Conservation (phyloP, 2,113 vertebrate genomes). For the Atlantisia rogersi region DNA sequence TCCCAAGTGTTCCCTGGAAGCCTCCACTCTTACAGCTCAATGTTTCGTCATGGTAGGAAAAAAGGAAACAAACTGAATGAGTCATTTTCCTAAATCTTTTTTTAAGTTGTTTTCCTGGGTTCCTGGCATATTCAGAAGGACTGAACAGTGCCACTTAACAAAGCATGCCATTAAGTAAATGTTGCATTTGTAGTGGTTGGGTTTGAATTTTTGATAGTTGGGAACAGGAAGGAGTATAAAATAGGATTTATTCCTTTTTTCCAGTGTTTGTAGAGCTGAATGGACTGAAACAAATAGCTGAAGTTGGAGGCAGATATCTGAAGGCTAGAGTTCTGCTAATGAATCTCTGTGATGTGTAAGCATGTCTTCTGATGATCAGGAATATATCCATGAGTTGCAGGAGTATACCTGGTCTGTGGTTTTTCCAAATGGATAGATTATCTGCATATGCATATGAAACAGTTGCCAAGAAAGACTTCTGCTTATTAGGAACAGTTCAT, state of each 20-base stretch:
- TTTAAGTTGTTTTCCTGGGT: not conserved
- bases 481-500: not conserved
- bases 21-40: not conserved
- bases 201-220: not conserved
- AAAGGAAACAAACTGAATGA: constrained; percentile 15
- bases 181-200: not conserved
- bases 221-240: not conserved
- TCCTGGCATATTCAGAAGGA: not conserved
- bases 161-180: not conserved
- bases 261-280: constrained; percentile 33
- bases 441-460: constrained; percentile 12
- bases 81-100: constrained; percentile 15
- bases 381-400: constrained; percentile 29
- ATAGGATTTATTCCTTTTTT: constrained; percentile 58
- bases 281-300: constrained; percentile 50
- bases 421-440: constrained; percentile 27
- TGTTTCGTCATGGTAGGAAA: not conserved
- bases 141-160: not conserved
- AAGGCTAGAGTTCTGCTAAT: constrained; percentile 36
- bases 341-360: constrained; percentile 48
- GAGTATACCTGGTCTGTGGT: not conserved
- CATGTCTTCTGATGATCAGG: constrained; percentile 45
- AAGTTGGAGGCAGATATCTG: constrained; percentile 31
- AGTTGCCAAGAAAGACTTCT: not conserved
- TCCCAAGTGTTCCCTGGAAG: not conserved